These are phyloP conservation scores for Aptenodytes forsteri DNA, from an alignment of 2,113 vertebrate species.

Conservation along the genomic window DNA sequence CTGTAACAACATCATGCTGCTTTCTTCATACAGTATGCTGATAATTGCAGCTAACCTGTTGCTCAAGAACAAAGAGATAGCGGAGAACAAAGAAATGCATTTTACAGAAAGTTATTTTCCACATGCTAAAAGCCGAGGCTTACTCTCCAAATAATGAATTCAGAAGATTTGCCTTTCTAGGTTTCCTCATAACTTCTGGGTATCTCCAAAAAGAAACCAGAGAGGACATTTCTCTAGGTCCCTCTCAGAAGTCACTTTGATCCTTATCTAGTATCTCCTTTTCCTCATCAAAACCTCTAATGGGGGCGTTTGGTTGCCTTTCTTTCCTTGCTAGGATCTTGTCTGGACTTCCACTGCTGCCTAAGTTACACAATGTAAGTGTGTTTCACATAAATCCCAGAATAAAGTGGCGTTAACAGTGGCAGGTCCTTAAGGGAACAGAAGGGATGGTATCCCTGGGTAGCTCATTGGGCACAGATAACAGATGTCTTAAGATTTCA, in stretches of 20 bases:
- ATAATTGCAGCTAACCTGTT: background rate
- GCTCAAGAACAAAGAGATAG: background rate
- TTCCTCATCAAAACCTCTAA: background rate
- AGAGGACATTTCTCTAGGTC: background rate
- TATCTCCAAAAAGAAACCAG: background rate
- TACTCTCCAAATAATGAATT: background rate
- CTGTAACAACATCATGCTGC: background rate
- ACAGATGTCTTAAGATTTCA: background rate
- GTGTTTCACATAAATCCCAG: background rate
- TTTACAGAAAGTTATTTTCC: background rate
- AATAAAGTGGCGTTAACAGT: background rate
- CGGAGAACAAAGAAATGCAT: background rate
- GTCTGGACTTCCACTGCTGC: background rate
- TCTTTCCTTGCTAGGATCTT: background rate
- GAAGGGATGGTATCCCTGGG: background rate
- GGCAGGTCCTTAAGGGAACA: background rate
- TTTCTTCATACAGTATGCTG: background rate
- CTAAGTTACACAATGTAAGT: background rate
- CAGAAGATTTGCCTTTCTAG: background rate
- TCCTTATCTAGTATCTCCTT: background rate
- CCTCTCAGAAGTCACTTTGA: background rate
- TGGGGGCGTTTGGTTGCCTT: background rate
- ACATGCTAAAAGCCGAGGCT: background rate
- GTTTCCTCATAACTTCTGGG: background rate
- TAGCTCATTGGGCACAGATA: background rate